phyloP scores from a whole-genome alignment of 2,797 vertebrate genomes.

The Lateolabrax maculatus region DNA sequence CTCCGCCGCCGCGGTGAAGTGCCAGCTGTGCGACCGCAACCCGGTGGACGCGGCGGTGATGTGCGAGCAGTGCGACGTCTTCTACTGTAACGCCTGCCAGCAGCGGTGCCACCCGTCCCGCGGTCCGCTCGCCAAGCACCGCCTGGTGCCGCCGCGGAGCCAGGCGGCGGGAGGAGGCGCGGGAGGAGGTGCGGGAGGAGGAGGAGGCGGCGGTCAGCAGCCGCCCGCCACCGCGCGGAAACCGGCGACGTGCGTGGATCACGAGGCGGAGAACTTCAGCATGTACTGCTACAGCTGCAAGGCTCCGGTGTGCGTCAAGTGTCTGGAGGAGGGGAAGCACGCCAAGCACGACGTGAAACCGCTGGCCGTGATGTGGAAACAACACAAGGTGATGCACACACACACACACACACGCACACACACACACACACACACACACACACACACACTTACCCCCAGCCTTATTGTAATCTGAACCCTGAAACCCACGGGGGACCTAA shows the following conservation, averaged over 20 bases:
- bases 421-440: neutral
- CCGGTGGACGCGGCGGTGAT: constrained; percentile 92
- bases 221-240: constrained; percentile 83
- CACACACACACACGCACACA: neutral
- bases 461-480: too few relatives aligned
- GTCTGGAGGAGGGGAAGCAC: constrained; percentile 94
- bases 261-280: constrained; percentile 95
- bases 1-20: constrained; percentile 83
- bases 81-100: constrained; percentile 94
- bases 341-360: constrained; percentile 93
- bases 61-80: constrained; percentile 97
- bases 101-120: constrained; percentile 96
- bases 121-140: constrained; percentile 95
- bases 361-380: constrained; percentile 94
- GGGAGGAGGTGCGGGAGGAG: constrained; percentile 57
- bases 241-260: constrained; percentile 91
- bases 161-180: constrained; percentile 62
- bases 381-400: constrained; percentile 93
- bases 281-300: constrained; percentile 95
- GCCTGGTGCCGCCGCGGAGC: constrained; percentile 86
- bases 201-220: constrained; percentile 59
- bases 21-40: constrained; percentile 96
- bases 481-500: too few relatives aligned
- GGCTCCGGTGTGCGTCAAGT: constrained; percentile 92
- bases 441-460: too few relatives aligned